Base-by-base conservation (phyloP, 2,797 vertebrate genomes). In the Crocidura indochinensis region DNA sequence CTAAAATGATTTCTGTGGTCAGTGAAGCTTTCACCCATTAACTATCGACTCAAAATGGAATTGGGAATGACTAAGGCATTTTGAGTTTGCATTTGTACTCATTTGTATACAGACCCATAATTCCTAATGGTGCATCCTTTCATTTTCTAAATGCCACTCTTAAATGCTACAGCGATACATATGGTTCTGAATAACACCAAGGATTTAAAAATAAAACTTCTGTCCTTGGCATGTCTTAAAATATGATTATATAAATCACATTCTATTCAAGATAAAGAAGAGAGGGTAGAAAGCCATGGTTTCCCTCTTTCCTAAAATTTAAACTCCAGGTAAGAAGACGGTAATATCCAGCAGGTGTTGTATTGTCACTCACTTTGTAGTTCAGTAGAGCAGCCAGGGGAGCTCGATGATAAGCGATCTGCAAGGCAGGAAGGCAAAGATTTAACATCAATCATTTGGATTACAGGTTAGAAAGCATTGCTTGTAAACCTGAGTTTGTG, bases 11-110 rank as follows among this genome's bases (percentile, higher is more conserved):
- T 95, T 95, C 79, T 78, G 71, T 93, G 80, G n/a, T 64, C 94
- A 96, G 31, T 92, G 93, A 92, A 92, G 85, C 89, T 95, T 96
- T 97, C 88, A 91, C 27, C 27, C 84, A 93, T 96, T 93, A 95
- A 90, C 94, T 29, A 51, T 19, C 90, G 80, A 92, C 10, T 74
- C 53, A 15, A 76, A 26, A 90, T 94, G 67, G 78, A 96, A 91
- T 88, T 9, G 49, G 60, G 67, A 93, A 88, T 88, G 71, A 72
- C 83, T 38, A 85, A 90, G 38, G 69, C 67, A 90, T 81, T 95
- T 90, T 90, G 29, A 75, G 73, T 91, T 93, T 94, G 60, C 71
- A 90, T 95, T 91, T 94, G 76, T 90, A 89, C 90, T 67, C 88
- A 77, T 96, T 96, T 95, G 72, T 89, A 46, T 85, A 92, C 53